Conservation (phyloP, 2,113 vertebrate species). For the Hemiprocne comata region DNA sequence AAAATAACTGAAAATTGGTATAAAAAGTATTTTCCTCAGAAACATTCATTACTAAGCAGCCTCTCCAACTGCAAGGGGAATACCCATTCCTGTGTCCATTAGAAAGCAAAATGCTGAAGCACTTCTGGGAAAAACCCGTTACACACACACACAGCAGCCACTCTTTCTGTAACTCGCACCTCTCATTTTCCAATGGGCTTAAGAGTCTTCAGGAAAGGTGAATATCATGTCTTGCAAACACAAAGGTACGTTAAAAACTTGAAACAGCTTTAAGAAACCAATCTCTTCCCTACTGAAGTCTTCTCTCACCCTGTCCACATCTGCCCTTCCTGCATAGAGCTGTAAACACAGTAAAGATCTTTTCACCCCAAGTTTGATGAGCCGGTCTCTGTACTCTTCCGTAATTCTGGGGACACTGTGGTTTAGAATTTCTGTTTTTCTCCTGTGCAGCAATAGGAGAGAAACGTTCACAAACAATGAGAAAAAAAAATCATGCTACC, state of each 20-base stretch:
- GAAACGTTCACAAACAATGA: neutral
- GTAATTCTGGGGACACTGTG: neutral
- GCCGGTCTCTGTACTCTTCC: neutral
- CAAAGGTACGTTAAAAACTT: neutral
- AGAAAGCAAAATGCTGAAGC: neutral
- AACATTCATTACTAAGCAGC: neutral
- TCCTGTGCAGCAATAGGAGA: accelerated
- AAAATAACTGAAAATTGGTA: neutral
- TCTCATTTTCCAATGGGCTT: neutral
- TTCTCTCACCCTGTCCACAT: neutral
- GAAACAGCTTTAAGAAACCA: neutral
- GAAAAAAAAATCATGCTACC: neutral
- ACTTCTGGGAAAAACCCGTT: neutral
- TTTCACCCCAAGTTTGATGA: neutral
- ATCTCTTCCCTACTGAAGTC: neutral
- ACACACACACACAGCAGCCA: neutral
- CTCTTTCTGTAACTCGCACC: neutral
- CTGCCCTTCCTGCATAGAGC: neutral
- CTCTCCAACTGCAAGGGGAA: neutral
- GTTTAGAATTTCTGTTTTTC: neutral
- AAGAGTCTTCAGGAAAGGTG: neutral
- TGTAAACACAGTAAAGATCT: neutral
- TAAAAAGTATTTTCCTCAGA: neutral
- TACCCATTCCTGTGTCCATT: neutral
- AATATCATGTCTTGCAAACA: neutral